Base-by-base conservation (phyloP, 2,797 vertebrate genomes). In the Danionella dracula region DNA sequence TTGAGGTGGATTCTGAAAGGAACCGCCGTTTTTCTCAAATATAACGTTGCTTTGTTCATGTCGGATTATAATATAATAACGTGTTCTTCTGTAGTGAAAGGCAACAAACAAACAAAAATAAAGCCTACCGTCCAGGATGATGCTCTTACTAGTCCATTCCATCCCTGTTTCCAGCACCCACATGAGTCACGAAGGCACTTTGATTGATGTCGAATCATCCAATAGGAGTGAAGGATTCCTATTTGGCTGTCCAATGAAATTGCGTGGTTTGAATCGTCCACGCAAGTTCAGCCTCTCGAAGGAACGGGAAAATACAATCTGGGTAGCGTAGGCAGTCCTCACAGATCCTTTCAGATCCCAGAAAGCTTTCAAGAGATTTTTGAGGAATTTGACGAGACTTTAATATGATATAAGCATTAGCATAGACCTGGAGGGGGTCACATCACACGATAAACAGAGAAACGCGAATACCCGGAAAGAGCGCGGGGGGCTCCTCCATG, bases 91-190 rank as follows among this genome's bases (percentile, higher is more conserved):
- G 9, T 13, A 32, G 40, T 23, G 19, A 4, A 9, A 1, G 4
- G 1, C 7, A 1, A 54, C n/a, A 51, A n/a, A 46, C 51, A 65
- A 46, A 29, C 61, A 44, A 60, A 63, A 67, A 78, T 49, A 66
- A 31, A 71, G 32, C 41, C 58, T 85, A 86, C 84, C 86, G 80
- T 82, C 78, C 71, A 59, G 75, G 65, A 65, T 70, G 73, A 75
- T 71, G 72, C 51, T 57, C 74, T 59, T 68, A 65, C 63, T 71
- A 50, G 70, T 73, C 55, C 59, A 73, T 78, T 78, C 78, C 80
- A 79, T 83, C 71, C 68, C 66, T 74, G 72, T 74, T 76, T 81
- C 73, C 42, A 71, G 75, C 71, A 72, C 73, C 75, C 82, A 82
- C 80, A 80, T 70, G 69, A 81, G 76, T 82, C 79, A 81, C 60